Base-by-base conservation (phyloP, 2,797 vertebrate genomes). In the Sebastes taczanowskii region DNA sequence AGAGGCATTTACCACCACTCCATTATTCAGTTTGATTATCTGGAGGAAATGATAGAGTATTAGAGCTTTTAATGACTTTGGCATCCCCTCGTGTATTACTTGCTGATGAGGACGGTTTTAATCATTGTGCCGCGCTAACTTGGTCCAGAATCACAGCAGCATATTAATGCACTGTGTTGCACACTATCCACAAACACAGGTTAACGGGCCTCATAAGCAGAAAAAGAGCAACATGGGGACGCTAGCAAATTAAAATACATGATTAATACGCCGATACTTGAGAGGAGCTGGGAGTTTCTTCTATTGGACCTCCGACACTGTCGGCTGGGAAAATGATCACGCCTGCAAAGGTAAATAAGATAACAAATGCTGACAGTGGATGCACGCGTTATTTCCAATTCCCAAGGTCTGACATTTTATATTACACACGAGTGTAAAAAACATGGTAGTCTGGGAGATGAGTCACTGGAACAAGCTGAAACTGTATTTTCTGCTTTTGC, bases 61-160 rank as follows among this genome's bases (percentile, higher is more conserved):
- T 94, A 94, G 92, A 87, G 91, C 92, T 94, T 95, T 95, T 96
- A 96, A 95, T 96, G 82, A 95, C 94, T 95, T 95, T 95, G 93
- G 92, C 93, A 90, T 94, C 93, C 90, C 92, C 93, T 85, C 11
- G 72, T 93, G 93, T 81, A 87, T 91, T 88, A 86, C 86, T 84
- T 83, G 87, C 92, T 94, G 93, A 95, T 92, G 93, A 94, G 92
- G 94, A 91, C 32, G 65, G 73, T 93, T 96, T 95, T 95, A 95
- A 95, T 95, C 94, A 94, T 91, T 82, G 86, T 81, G 90, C 87
- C 77, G 88, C n/a, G 34, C 83, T 91, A 88, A 92, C 83, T 86
- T 70, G 52, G 84, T 83, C 90, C 89, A 85, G 78, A 82, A 85
- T 89, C 91, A 71, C 85, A 79, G 89, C 86, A 66, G 93, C 88